Evolutionary conservation across 2,888 invertebrate species (phyloP).

Genomic region (Lumbricus terrestris): DNA sequence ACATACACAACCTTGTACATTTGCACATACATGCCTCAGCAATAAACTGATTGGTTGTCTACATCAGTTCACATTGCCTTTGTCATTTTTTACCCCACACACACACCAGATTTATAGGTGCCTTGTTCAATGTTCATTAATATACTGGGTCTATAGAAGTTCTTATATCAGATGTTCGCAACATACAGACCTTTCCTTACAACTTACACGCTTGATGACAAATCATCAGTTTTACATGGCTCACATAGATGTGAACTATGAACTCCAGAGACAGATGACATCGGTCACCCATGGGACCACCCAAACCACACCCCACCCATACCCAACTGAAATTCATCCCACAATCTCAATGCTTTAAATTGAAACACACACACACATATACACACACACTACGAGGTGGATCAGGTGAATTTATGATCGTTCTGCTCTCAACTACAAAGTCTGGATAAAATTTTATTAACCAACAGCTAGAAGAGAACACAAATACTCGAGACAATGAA

Average conservation of each 20-base stretch:
- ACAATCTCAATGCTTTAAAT: background rate
- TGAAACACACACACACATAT: background rate
- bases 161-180: background rate
- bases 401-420: background rate
- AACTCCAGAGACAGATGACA: background rate
- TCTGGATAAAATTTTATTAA: constrained; percentile 3
- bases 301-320: too few species aligned
- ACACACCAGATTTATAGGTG: background rate
- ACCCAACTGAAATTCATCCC: background rate
- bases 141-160: background rate
- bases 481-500: background rate
- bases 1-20: background rate
- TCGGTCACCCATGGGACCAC: too few species aligned
- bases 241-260: background rate
- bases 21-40: too few species aligned
- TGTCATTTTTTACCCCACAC: background rate
- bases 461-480: background rate
- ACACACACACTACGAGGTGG: background rate
- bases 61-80: background rate
- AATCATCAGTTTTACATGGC: background rate
- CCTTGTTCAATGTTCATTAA: too few species aligned
- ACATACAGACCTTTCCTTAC: background rate
- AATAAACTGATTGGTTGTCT: background rate
- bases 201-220: background rate
- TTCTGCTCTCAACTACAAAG: background rate